These are phyloP conservation scores for roundworm (Caenorhabditis elegans) DNA, from an alignment of 1,140 invertebrate genomes.

Conservation along the genomic window WBcel235 BX284606.5:9891001-9891500, in stretches of 20 bases:
- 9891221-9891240: neutral
- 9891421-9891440: slow-evolving; percentile 33
- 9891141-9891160: slow-evolving; percentile 45
- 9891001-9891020: slow-evolving; percentile 19
- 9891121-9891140: slow-evolving; percentile 40
- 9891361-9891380: slow-evolving; percentile 40
- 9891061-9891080: neutral
- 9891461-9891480: no score
- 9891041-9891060: no score
- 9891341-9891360: slow-evolving; percentile 37
- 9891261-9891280: slow-evolving; percentile 38
- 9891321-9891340: slow-evolving; percentile 34
- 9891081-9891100: slow-evolving; percentile 41
- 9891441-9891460: slow-evolving; percentile 33
- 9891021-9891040: slow-evolving; percentile 7
- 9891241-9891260: slow-evolving; percentile 39
- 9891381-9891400: slow-evolving; percentile 46
- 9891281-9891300: slow-evolving; percentile 38
- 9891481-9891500: no score
- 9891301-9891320: slow-evolving; percentile 46
- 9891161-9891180: slow-evolving; percentile 44
- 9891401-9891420: slow-evolving; percentile 39
- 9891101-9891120: slow-evolving; percentile 9
- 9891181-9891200: slow-evolving; percentile 34
- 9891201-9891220: neutral